Percentiles rank a stretch among this genome's conserved stretches.
phyloP scores from a whole-genome alignment of 2,113 vertebrate species.

The Cryptotis parvus region DNA sequence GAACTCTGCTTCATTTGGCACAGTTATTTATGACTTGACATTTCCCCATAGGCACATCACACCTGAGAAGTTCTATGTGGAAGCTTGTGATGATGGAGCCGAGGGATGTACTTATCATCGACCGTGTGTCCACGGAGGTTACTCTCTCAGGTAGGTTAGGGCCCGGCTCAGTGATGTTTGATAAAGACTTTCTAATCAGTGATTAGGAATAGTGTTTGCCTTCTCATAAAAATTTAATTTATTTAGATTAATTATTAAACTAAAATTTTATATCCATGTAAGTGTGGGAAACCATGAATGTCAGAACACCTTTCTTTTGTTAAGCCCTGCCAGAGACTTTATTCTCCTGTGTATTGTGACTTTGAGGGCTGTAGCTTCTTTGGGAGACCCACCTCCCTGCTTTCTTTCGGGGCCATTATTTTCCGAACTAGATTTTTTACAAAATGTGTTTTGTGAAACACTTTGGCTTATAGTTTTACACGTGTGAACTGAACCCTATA shows the following conservation, averaged over 20 bases:
- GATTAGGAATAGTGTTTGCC: too few relatives aligned
- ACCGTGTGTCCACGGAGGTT: slow-evolving; percentile 96
- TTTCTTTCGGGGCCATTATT: background rate
- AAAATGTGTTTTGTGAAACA: background rate
- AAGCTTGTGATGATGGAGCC: slow-evolving; percentile 93
- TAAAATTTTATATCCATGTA: background rate
- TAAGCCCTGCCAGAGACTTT: background rate
- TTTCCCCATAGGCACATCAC: slow-evolving; percentile 91
- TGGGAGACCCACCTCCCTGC: background rate
- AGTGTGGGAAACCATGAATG: background rate
- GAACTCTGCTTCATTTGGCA: background rate
- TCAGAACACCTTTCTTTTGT: background rate
- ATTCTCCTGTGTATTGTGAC: background rate
- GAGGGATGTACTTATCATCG: slow-evolving; percentile 94
- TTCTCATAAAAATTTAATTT: background rate
- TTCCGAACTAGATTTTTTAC: background rate
- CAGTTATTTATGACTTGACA: background rate
- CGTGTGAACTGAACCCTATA: background rate
- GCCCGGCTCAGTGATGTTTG: background rate
- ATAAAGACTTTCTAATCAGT: background rate
- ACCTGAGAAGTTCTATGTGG: slow-evolving; percentile 95
- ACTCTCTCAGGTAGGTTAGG: slow-evolving; percentile 91
- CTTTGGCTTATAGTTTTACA: background rate
- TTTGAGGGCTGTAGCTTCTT: background rate
- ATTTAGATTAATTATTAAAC: background rate